Percentiles rank a stretch among this genome's conserved stretches.
Evolutionary conservation across 64 coral and sea anemone species (phyloP).

Genomic region (Platygyra sinensis): DNA sequence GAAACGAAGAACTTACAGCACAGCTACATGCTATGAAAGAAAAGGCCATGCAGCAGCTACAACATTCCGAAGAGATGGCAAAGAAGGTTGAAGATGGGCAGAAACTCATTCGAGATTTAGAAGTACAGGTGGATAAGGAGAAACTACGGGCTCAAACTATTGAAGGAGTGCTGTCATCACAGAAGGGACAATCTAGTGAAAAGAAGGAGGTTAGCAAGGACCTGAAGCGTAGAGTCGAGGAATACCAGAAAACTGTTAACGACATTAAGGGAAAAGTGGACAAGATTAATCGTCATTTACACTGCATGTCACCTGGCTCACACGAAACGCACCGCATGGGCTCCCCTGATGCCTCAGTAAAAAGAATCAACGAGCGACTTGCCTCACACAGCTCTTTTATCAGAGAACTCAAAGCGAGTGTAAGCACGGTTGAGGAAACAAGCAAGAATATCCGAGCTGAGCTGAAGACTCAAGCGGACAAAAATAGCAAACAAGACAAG

Average conservation of each 20-base stretch:
- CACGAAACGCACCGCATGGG: conserved; percentile 35
- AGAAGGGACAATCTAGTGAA: conserved; percentile 69
- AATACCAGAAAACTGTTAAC: conserved; percentile 81
- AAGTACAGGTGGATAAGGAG: conserved; percentile 82
- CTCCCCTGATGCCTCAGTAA: conserved; percentile 26
- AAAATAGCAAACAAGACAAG: conserved; percentile 76
- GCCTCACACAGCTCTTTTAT: conserved; percentile 61
- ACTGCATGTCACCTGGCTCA: conserved; percentile 68
- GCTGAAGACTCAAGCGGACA: conserved; percentile 56
- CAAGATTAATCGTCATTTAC: conserved; percentile 81
- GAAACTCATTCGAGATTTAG: conserved; percentile 80
- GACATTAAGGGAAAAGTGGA: conserved; percentile 86
- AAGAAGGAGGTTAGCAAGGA: conserved; percentile 80
- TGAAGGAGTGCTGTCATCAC: conserved; percentile 66
- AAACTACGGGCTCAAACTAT: conserved; percentile 71
- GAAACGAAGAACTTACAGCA: conserved; percentile 47
- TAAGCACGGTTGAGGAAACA: conserved; percentile 70
- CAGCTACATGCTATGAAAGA: conserved; percentile 69
- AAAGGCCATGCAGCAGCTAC: conserved; percentile 53
- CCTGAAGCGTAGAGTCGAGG: conserved; percentile 84
- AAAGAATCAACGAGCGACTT: conserved; percentile 57
- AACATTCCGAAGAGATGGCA: conserved; percentile 79
- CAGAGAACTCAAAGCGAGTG: conserved; percentile 75
- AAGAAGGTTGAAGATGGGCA: conserved; percentile 88
- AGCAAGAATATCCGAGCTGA: conserved; percentile 62